Evolutionary conservation across 2,888 invertebrate species (phyloP), one percentile per base, ranked within the genome.

Genomic region (Microctonus brassicae): DNA sequence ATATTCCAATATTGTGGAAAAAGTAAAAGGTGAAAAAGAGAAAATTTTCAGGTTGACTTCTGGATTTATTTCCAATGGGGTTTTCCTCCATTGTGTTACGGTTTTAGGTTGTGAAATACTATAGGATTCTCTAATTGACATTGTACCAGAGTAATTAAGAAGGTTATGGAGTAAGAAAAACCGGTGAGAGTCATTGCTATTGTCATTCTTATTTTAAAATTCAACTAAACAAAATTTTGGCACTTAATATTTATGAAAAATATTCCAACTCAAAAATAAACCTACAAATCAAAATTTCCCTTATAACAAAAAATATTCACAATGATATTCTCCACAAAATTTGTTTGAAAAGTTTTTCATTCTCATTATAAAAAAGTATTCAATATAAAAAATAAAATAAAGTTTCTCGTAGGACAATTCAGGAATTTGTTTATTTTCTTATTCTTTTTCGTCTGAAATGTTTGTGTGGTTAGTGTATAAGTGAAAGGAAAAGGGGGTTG

Each of bases 401-500:
- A n/a, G n/a, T n/a, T n/a, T n/a, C n/a, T n/a, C n/a, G n/a, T n/a
- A n/a, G n/a, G n/a, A n/a, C n/a, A n/a, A n/a, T n/a, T n/a, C n/a
- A n/a, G n/a, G 4, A 5, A 29, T 29, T 29, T n/a, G 39, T 4
- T 39, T 39, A n/a, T 39, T n/a, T 39, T 39, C 5, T 39, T n/a
- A n/a, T n/a, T 39, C 1, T 39, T n/a, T 7, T 1, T 26, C 13
- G 29, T 11, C 13, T n/a, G 29, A 10, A 29, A 13, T 22, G 7
- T 29, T 20, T 34, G 58, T 34, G 58, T 58, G 58, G 58, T 34
- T n/a, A 57, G 58, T 33, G 47, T 2, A 34, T 20, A 33, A 58
- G 33, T 55, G 55, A 58, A 33, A 34, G 29, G 34, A 34, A n/a
- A 58, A 33, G 13, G 34, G n/a, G 17, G 20, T 33, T 0, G n/a